Base-by-base conservation (phyloP, 2,888 invertebrate genomes). In the Rhorus exstirpatorius region DNA sequence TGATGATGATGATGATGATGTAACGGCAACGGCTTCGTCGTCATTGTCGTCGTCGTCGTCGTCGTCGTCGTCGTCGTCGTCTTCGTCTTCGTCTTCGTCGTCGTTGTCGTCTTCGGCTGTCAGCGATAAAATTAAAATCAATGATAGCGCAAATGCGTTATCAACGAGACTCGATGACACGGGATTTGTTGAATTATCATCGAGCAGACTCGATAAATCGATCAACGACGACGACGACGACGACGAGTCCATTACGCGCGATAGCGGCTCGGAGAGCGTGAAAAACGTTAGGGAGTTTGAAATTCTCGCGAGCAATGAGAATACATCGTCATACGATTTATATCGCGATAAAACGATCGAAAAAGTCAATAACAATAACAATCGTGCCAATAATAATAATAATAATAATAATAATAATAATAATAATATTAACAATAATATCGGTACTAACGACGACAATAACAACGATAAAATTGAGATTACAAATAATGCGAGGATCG, bases 211-310 rank as follows among this genome's bases (percentile, higher is more conserved):
- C 68, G 67, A 78, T 65, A 70, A 46, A 3, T 60, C 76, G 79
- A 79, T 31, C 65, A 79, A 72, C 83, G 77, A 84, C 80, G 84
- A 84, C 55, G 60, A 72, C 83, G 77, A 84, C 80, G 84, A 84
- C 55, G 60, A 79, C 70, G 65, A 79, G 31, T 84, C 84, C 38
- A 68, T 85, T 81, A 83, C 87, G 55, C 65, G 79, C 78, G 79
- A 85, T 67, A 83, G 80, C 80, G 82, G 79, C 53, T 83, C 83
- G 44, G 79, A 67, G 71, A 83, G 83, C 71, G 79, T 67, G 70
- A 67, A 72, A 41, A 83, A 79, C 31, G 76, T 79, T 38, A 79
- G 76, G 55, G 71, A 74, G 19, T 81, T 8, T 19, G 17, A 71
- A 38, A 51, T 31, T 26, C 46, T 41, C 3, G 75, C 44, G 49